Conservation (phyloP, 2,113 vertebrate species). For the Lagopus muta region DNA sequence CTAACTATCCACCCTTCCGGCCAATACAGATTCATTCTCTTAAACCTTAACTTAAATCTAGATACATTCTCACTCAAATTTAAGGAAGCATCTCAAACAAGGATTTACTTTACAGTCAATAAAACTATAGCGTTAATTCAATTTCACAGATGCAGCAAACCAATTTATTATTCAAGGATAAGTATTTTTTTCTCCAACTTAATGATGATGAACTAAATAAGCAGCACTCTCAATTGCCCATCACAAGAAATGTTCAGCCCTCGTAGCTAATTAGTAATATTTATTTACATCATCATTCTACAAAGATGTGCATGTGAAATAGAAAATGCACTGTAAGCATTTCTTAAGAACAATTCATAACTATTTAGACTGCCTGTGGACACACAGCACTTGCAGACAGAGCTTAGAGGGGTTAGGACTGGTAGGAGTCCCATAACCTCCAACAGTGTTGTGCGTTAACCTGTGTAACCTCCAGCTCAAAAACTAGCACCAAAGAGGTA, state of each 20-base stretch:
- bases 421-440: background rate
- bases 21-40: background rate
- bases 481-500: background rate
- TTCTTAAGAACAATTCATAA: background rate
- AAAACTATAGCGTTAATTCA: constrained; percentile 18
- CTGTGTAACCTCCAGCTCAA: background rate
- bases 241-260: background rate
- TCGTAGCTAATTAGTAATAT: background rate
- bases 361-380: background rate
- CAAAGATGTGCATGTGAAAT: background rate
- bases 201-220: background rate
- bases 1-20: background rate
- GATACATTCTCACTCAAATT: background rate
- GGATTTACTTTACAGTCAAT: background rate
- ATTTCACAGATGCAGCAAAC: background rate
- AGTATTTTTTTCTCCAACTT: background rate
- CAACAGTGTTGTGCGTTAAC: background rate
- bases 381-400: background rate
- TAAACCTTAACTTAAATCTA: background rate
- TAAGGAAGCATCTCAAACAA: constrained; percentile 10
- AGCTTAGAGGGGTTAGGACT: too few relatives aligned
- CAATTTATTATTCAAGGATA: constrained; percentile 5
- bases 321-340: background rate
- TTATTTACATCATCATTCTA: background rate
- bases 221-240: background rate